phyloP scores from a whole-genome alignment of 2,113 vertebrate species.

The Tetrax tetrax region DNA sequence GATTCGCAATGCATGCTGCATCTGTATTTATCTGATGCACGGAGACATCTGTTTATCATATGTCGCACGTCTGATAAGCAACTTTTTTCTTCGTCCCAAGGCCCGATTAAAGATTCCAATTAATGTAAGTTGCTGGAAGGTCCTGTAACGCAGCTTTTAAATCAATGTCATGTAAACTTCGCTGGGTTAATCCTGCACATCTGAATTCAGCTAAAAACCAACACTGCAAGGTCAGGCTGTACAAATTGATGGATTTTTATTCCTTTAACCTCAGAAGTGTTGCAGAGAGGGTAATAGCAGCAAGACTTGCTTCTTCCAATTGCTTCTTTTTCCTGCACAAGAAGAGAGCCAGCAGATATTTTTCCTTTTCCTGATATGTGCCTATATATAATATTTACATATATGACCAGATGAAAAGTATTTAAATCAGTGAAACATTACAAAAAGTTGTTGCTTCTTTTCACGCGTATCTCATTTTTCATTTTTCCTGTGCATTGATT shows the following conservation, averaged over 20 bases:
- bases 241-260: conserved; percentile 67
- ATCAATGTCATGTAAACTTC: conserved; percentile 38
- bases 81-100: not conserved
- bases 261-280: conserved; percentile 65
- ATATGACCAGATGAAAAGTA: not conserved
- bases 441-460: not conserved
- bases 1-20: not conserved
- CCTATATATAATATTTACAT: not conserved
- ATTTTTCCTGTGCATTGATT: not conserved
- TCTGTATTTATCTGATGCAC: conserved; percentile 11
- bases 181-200: conserved; percentile 60
- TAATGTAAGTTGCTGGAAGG: conserved; percentile 42
- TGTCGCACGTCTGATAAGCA: conserved; percentile 17
- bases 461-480: not conserved
- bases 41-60: conserved; percentile 65
- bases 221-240: conserved; percentile 6
- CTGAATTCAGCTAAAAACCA: conserved; percentile 42
- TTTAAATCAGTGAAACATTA: not conserved
- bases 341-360: not conserved
- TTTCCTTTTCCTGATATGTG: not conserved
- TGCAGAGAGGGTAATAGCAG: conserved; percentile 40
- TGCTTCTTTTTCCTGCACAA: conserved; percentile 9
- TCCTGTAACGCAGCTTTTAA: conserved; percentile 44
- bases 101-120: conserved; percentile 61
- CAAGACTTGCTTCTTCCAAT: conserved; percentile 30